Evolutionary conservation across 2,888 invertebrate species (phyloP), one percentile per base, ranked within the genome.

Genomic region (Drosophila stalkeri): DNA sequence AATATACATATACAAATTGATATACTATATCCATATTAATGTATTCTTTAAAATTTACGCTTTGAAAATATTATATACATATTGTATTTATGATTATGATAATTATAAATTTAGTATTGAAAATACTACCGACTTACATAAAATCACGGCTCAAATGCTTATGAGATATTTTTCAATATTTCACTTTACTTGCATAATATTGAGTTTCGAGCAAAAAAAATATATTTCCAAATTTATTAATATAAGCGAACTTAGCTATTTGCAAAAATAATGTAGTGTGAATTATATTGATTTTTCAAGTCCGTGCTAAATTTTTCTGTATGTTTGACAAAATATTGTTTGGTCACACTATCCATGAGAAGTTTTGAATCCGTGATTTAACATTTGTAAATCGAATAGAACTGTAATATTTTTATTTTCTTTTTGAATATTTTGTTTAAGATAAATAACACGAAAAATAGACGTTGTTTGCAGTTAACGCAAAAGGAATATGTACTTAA

Each of bases 221-320:
- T 35, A 23, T 51, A 11, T 37, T 62, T 49, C 12, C 4, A 65
- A 18, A 18, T 39, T 44, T 47, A 16, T 11, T 27, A 52, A 54
- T 59, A 47, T 68, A 57, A 62, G 56, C 43, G 64, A 37, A 54
- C 47, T 52, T 27, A 61, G 49, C 54, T 55, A 56, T 63, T 70
- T 41, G 57, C 76, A 39, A 64, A 56, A 46, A 62, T 57, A 65
- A 51, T 70, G 59, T n/a, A 51, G 57, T 61, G 44, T 67, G 68
- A 64, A 54, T 51, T 60, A 27, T 78, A 78, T 78, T 71, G 80
- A 79, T 78, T 67, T 79, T 75, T 65, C 69, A 73, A 74, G 78
- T 67, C 55, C 31, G 52, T 16, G 23, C 47, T 41, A 20, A 27
- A 52, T 14, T 51, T 37, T 56, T 2, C 9, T 44, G 63, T 27